These are phyloP conservation scores for Tachyglossus aculeatus DNA, from an alignment of 2,797 vertebrate species.

Conservation along the genomic window DNA sequence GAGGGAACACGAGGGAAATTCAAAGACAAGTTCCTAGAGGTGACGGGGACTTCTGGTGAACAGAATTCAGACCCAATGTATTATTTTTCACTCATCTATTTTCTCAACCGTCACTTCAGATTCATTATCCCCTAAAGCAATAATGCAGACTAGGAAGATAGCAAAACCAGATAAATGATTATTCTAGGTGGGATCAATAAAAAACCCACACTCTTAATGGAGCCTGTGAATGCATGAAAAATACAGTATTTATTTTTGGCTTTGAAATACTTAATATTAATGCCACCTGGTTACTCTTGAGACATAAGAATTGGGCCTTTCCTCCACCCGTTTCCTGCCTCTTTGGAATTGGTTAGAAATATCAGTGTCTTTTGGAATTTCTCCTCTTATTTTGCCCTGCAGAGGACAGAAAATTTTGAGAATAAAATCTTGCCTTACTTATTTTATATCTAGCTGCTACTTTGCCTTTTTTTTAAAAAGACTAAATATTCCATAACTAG, in stretches of 20 bases:
- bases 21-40: background rate
- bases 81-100: no score
- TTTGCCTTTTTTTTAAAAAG: background rate
- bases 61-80: background rate
- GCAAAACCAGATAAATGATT: background rate
- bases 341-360: background rate
- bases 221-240: background rate
- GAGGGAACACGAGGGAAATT: accelerated
- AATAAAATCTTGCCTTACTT: background rate
- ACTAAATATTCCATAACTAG: background rate
- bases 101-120: background rate
- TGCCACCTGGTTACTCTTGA: background rate
- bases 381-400: background rate
- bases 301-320: background rate
- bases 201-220: background rate
- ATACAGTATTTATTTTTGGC: no score
- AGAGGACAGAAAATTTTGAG: background rate
- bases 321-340: background rate
- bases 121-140: accelerated
- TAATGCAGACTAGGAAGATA: background rate
- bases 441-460: background rate
- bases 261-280: background rate
- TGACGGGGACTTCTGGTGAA: background rate
- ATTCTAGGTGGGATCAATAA: background rate
- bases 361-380: background rate